A percentile compares a stretch with the other conserved stretches of the same genome.
Evolutionary conservation across 1,140 invertebrate species (phyloP).

Genomic region (Aphelinus atriplicis): DNA sequence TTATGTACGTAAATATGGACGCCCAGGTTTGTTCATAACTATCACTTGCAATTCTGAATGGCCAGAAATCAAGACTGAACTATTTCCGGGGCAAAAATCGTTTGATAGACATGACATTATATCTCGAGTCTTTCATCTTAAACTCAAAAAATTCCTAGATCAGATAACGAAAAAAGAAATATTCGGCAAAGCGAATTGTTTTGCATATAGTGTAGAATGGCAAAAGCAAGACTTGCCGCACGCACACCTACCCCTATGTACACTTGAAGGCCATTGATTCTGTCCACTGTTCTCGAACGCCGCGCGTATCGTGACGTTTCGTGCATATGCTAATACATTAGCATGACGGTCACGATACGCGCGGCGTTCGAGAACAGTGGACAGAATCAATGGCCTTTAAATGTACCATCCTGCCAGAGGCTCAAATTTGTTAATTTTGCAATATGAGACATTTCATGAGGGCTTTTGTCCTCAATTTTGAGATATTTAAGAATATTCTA

Average conservation of each 20-base stretch:
- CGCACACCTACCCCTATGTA: neutral
- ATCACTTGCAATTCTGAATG: slow-evolving; percentile 62
- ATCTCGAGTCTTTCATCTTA: neutral
- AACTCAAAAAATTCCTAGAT: neutral
- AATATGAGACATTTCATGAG: no score
- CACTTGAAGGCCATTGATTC: no score
- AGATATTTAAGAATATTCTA: no score
- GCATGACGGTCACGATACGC: no score
- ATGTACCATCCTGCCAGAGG: no score
- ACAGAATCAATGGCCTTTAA: no score
- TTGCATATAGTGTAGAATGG: neutral
- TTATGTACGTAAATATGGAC: slow-evolving; percentile 63
- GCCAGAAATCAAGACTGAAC: slow-evolving; percentile 53
- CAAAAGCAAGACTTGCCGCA: neutral
- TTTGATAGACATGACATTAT: slow-evolving; percentile 2
- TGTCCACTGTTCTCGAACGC: no score
- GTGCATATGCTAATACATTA: no score
- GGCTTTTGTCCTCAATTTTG: no score
- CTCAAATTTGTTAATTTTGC: no score
- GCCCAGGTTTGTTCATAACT: slow-evolving; percentile 58
- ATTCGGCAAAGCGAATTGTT: slow-evolving; percentile 1
- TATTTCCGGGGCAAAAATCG: neutral
- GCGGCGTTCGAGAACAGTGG: no score
- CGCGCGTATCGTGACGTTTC: no score
- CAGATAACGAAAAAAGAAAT: neutral